phyloP scores from a whole-genome alignment of 1,140 invertebrate species.

The Coelopa frigida region DNA sequence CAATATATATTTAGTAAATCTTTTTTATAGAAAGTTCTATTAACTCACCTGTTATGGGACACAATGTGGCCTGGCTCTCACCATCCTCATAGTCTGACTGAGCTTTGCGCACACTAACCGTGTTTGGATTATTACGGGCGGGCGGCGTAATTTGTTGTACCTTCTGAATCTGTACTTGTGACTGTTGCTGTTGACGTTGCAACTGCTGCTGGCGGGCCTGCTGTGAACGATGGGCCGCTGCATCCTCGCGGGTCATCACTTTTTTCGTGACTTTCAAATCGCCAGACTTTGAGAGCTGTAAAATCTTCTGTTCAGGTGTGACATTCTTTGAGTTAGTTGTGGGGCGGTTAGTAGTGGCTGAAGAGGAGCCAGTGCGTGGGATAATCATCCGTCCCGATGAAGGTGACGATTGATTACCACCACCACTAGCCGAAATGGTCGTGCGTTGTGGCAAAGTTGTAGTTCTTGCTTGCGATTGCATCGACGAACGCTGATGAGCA shows the following conservation, averaged over 20 bases:
- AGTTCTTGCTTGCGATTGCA: no score
- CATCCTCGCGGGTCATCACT: conserved; percentile 35
- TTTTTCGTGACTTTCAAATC: conserved; percentile 43
- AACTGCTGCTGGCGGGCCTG: conserved; percentile 25
- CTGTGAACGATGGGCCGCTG: conserved; percentile 22
- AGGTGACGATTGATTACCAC: conserved; percentile 10
- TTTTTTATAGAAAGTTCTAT: conserved; percentile 6
- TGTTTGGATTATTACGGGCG: conserved; percentile 2
- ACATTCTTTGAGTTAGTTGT: conserved; percentile 25
- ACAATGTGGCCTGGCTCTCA: conserved; percentile 34
- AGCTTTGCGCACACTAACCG: conserved; percentile 4
- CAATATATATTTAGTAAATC: neutral
- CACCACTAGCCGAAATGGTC: neutral
- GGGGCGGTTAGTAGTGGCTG: neutral
- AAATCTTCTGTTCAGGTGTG: conserved; percentile 40
- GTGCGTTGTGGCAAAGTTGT: no score
- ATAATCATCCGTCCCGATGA: conserved; percentile 17
- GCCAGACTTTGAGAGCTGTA: conserved; percentile 39
- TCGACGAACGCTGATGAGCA: neutral
- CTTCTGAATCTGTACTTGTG: conserved; percentile 25
- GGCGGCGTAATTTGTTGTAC: conserved; percentile 24
- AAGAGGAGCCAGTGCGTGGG: conserved; percentile 6
- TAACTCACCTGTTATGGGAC: conserved; percentile 36
- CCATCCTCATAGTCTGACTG: no score
- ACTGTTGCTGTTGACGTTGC: conserved; percentile 20